phyloP scores from a whole-genome alignment of 1,140 invertebrate genomes.

The Drosophila sp. region DNA sequence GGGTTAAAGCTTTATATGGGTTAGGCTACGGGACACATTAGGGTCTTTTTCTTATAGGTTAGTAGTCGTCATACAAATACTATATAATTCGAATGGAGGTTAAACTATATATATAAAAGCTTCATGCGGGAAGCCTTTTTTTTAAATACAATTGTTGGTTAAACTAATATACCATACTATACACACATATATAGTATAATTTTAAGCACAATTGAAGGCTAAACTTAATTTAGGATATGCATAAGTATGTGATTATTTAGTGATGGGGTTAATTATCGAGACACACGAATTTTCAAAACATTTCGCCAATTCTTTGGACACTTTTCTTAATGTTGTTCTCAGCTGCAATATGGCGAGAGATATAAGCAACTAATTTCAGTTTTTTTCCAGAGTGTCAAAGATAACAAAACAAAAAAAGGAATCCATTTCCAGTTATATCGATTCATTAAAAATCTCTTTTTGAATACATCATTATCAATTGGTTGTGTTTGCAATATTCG shows the following conservation, averaged over 20 bases:
- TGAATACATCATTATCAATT: constrained; percentile 2
- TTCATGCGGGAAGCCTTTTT: constrained; percentile 13
- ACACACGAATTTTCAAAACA: not conserved
- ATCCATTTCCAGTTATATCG: not conserved
- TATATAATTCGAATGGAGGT: constrained; percentile 10
- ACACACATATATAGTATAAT: constrained; percentile 8
- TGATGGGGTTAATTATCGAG: constrained; percentile 7
- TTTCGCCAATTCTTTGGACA: not conserved
- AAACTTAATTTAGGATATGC: constrained; percentile 58
- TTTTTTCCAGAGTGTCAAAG: not conserved
- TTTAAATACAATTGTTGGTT: constrained; percentile 19
- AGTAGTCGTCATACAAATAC: constrained; percentile 13
- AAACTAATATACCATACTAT: constrained; percentile 31
- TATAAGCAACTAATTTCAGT: not conserved
- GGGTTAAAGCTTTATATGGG: constrained; percentile 44
- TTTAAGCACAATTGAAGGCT: constrained; percentile 45
- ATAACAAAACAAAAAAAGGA: not conserved
- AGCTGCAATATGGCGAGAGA: too few species aligned
- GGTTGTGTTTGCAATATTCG: not conserved
- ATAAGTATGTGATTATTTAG: constrained; percentile 45
- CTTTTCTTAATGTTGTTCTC: not conserved
- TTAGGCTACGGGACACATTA: constrained; percentile 41
- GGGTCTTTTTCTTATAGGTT: constrained; percentile 16
- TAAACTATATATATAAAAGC: constrained; percentile 22
- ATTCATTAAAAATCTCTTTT: constrained; percentile 31